Conservation (phyloP, 1,140 invertebrate genomes). For the Liolophura sinensis region DNA sequence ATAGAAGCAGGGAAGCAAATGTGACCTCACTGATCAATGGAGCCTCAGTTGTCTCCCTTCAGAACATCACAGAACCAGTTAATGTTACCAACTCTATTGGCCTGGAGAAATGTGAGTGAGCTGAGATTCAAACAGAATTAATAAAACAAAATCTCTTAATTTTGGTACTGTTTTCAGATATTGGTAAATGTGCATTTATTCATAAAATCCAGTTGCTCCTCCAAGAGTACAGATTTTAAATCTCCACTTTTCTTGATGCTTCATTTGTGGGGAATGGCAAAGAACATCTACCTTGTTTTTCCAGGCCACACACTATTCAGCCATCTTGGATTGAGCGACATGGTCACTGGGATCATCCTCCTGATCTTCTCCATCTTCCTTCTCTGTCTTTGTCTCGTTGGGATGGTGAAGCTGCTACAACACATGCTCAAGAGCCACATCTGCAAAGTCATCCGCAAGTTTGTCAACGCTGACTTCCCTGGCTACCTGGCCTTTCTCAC, state of each 20-base stretch:
- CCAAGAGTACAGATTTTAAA: slow-evolving; percentile 4
- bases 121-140: too few relatives aligned
- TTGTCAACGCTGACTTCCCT: slow-evolving; percentile 64
- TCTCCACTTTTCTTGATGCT: not conserved
- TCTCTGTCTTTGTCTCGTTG: slow-evolving; percentile 64
- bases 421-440: slow-evolving; percentile 60
- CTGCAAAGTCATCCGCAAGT: slow-evolving; percentile 60
- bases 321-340: slow-evolving; percentile 54
- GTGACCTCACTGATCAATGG: slow-evolving; percentile 9
- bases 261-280: slow-evolving; percentile 3
- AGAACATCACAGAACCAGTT: slow-evolving; percentile 8
- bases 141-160: too few relatives aligned
- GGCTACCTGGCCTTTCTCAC: slow-evolving; percentile 59
- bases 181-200: too few relatives aligned
- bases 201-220: not conserved
- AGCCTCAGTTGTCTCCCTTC: not conserved
- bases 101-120: slow-evolving; percentile 20
- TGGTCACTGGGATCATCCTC: slow-evolving; percentile 59
- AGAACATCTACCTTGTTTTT: slow-evolving; percentile 17
- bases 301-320: slow-evolving; percentile 38
- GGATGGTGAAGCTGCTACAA: slow-evolving; percentile 66
- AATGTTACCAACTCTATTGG: slow-evolving; percentile 9
- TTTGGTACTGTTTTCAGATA: too few relatives aligned
- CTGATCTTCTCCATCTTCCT: slow-evolving; percentile 61
- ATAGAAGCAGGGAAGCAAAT: slow-evolving; percentile 21